Conservation (phyloP, 2,888 invertebrate genomes). For the Drosophila pseudotalamancana region DNA sequence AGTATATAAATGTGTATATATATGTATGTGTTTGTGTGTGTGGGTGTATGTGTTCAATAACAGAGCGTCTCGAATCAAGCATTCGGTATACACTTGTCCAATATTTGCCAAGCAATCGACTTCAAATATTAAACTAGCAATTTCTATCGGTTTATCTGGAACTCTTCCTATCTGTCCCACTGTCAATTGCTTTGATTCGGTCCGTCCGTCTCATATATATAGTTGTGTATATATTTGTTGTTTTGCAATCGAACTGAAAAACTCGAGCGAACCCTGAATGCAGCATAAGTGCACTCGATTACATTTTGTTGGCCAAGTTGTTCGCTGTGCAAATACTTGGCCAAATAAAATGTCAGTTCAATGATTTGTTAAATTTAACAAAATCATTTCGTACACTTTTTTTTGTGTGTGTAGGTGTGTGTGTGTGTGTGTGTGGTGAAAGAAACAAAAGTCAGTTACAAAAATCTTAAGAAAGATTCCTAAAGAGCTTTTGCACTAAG, state of each 20-base stretch:
- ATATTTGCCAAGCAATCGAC: slow-evolving; percentile 76
- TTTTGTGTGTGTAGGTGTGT: slow-evolving; percentile 2
- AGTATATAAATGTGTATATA: slow-evolving; percentile 10
- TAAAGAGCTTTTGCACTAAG: slow-evolving; percentile 49
- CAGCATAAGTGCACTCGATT: slow-evolving; percentile 1
- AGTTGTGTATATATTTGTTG: not conserved
- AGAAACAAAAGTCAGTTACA: slow-evolving; percentile 42
- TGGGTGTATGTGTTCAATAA: slow-evolving; percentile 42
- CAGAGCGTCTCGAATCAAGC: slow-evolving; percentile 62
- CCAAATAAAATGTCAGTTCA: slow-evolving; percentile 33
- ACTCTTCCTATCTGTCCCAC: slow-evolving; percentile 15
- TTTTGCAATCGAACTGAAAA: slow-evolving; percentile 40
- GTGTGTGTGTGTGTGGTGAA: slow-evolving; percentile 18
- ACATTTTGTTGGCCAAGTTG: slow-evolving; percentile 27
- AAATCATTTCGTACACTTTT: slow-evolving; percentile 37
- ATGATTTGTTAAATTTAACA: slow-evolving; percentile 38
- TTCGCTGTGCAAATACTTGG: slow-evolving; percentile 22
- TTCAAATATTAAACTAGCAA: slow-evolving; percentile 70
- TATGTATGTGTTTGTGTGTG: slow-evolving; percentile 1
- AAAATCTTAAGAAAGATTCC: slow-evolving; percentile 54
- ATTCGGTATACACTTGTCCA: slow-evolving; percentile 49
- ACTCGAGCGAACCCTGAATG: slow-evolving; percentile 28
- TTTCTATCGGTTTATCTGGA: slow-evolving; percentile 65
- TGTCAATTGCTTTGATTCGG: slow-evolving; percentile 19
- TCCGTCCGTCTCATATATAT: not conserved